A percentile compares a stretch with the other conserved stretches of the same genome.
These are phyloP conservation scores for Porites lobata DNA, from an alignment of 92 coral and sea anemone species.

Conservation along the genomic window DNA sequence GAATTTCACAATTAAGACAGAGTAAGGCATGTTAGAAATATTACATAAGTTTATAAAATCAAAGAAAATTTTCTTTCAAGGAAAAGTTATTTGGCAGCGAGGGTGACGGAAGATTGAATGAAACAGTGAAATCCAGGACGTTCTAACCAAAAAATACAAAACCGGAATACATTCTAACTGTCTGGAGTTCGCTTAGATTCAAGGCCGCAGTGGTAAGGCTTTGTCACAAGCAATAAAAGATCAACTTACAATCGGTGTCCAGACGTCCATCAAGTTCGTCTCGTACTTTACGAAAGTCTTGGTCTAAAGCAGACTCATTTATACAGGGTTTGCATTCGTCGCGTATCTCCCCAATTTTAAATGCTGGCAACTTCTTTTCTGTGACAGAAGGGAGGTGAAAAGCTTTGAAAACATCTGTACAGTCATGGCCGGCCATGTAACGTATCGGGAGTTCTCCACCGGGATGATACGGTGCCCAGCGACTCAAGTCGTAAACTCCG, in stretches of 20 bases:
- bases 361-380: slow-evolving; percentile 86
- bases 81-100: neutral
- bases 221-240: slow-evolving; percentile 8
- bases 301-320: slow-evolving; percentile 72
- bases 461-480: slow-evolving; percentile 94
- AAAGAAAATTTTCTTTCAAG: neutral
- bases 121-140: neutral
- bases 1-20: neutral
- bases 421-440: slow-evolving; percentile 97
- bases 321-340: slow-evolving; percentile 29
- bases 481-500: slow-evolving; percentile 90
- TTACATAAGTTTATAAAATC: neutral
- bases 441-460: slow-evolving; percentile 96
- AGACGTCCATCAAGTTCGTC: slow-evolving; percentile 85
- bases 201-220: neutral
- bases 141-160: neutral
- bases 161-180: neutral
- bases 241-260: slow-evolving; percentile 93
- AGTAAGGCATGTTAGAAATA: neutral
- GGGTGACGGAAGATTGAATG: neutral
- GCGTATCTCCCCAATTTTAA: slow-evolving; percentile 84
- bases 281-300: slow-evolving; percentile 85
- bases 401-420: slow-evolving; percentile 97
- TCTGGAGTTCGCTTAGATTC: neutral
- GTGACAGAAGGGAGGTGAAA: slow-evolving; percentile 91